Evolutionary conservation across 1,140 invertebrate genomes (phyloP).

Genomic region (Panagrolaimus sp.): DNA sequence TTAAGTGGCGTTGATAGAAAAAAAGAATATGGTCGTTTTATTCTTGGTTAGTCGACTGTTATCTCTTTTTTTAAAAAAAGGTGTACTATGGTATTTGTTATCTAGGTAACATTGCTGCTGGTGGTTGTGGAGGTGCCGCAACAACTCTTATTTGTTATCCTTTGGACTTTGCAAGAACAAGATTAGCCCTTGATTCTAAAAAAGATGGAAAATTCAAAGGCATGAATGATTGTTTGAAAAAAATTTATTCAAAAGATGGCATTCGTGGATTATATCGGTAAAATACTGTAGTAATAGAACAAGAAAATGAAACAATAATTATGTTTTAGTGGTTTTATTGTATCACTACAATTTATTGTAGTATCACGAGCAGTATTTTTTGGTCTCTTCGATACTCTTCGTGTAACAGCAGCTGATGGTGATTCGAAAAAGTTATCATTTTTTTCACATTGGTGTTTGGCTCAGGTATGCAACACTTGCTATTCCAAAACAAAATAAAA

Average conservation of each 20-base stretch:
- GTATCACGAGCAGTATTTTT: constrained; percentile 59
- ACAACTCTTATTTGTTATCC: constrained; percentile 57
- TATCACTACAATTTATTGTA: constrained; percentile 58
- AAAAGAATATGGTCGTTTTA: constrained; percentile 75
- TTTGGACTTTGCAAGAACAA: constrained; percentile 58
- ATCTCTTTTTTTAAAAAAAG: not conserved
- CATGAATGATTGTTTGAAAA: constrained; percentile 51
- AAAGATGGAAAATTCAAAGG: constrained; percentile 50
- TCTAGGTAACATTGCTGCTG: constrained; percentile 53
- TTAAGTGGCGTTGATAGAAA: constrained; percentile 72
- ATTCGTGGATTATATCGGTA: constrained; percentile 50
- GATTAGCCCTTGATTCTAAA: constrained; percentile 53
- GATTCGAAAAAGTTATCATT: constrained; percentile 41
- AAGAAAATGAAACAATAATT: not conserved
- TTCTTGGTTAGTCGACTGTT: constrained; percentile 67
- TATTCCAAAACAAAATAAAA: too few relatives aligned
- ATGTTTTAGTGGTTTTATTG: constrained; percentile 49
- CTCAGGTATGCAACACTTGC: constrained; percentile 32
- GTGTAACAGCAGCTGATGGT: constrained; percentile 27
- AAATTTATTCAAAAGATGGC: constrained; percentile 52
- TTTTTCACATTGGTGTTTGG: constrained; percentile 36
- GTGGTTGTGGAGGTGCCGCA: constrained; percentile 55
- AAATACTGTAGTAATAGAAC: not conserved
- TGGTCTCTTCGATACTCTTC: constrained; percentile 57
- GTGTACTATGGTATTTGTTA: not conserved